Evolutionary conservation across 2,113 vertebrate species (phyloP), one percentile per base, ranked within the genome.

Genomic region (Capreolus pygargus): DNA sequence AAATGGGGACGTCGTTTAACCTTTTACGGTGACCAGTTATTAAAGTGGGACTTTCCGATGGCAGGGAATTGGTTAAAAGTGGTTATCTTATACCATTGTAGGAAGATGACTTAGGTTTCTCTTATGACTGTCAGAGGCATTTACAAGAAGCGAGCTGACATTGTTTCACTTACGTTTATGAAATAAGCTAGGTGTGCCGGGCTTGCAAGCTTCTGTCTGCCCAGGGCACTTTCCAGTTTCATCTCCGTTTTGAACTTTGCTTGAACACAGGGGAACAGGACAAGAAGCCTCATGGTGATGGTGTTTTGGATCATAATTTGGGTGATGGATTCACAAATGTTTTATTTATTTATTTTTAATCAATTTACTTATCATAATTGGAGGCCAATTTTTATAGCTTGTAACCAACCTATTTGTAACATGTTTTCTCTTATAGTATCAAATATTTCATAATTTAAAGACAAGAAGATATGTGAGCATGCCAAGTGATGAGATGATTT

Each of bases 141-240:
- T 83, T 83, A 94, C 12, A 83, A 83, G 76, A 50, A 94, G 27
- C 39, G 5, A 45, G 47, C 13, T 17, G 13, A 36, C 64, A 28
- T 2, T 39, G 43, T 60, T 83, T 47, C 54, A 25, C 25, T 84
- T 84, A 33, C 0, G 13, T 60, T 85, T 23, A 15, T 91, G 87
- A 54, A n/a, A 19, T 54, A 33, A 39, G 27, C 8, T 28, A 7
- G 33, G 13, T n/a, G 50, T 8, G 0, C 4, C 1, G 9, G 25
- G 54, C n/a, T 52, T 39, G 7, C 25, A 17, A 28, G 15, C 3
- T 58, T 57, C 28, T 50, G 52, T 50, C 60, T 33, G 50, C 60
- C 36, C 17, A 23, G 78, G 39, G 19, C 39, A 36, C 45, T 55
- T 61, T 76, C 23, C 21, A 6, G 7, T 11, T 61, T 61, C 14